A percentile compares a stretch with the other conserved stretches of the same genome.
Evolutionary conservation across 1,140 invertebrate genomes (phyloP).

Genomic region (Zeugodacus cucurbitae): DNA sequence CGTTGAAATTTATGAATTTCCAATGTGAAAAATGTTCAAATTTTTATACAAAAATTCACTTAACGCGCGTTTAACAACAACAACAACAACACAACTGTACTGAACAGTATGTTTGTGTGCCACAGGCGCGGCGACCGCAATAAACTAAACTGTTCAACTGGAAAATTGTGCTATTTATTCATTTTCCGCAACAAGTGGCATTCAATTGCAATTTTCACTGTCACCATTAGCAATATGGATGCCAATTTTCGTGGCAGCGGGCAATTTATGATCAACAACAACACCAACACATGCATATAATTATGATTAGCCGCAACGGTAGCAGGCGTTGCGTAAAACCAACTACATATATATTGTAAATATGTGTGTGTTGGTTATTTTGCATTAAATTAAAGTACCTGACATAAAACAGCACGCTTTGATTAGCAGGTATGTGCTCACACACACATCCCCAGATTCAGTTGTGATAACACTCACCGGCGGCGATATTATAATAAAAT

Average conservation of each 20-base stretch:
- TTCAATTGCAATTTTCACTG: background rate
- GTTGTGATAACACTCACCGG: background rate
- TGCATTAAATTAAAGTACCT: background rate
- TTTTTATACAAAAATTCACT: background rate
- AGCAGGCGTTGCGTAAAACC: background rate
- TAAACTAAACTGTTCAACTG: background rate
- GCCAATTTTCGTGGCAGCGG: background rate
- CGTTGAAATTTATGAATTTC: background rate
- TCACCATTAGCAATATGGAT: background rate
- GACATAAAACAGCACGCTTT: background rate
- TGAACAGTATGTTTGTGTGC: background rate
- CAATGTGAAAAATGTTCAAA: background rate
- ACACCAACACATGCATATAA: background rate
- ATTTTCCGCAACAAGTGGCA: background rate
- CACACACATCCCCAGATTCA: background rate
- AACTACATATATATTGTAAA: background rate
- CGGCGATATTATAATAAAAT: background rate
- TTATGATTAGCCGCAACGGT: background rate
- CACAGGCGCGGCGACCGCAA: background rate
- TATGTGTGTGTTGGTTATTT: background rate
- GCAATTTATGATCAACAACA: background rate
- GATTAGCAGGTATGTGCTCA: background rate
- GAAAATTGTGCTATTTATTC: constrained; percentile 27
- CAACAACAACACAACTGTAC: background rate
- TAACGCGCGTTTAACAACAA: background rate